Conservation (phyloP, 2,888 invertebrate genomes). For the Apantesis nais region DNA sequence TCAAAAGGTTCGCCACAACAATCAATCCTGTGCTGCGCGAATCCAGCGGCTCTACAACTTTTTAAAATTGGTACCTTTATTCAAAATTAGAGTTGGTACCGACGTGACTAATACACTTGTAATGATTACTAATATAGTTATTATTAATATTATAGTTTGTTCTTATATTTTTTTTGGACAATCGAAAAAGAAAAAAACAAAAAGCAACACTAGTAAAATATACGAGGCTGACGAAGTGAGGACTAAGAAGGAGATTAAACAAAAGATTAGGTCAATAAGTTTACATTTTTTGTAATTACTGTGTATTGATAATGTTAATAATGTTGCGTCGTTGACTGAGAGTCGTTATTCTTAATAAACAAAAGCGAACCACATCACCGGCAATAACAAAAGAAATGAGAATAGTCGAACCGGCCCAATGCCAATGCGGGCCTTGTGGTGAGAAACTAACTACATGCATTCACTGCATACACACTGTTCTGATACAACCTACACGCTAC, state of each 20-base stretch:
- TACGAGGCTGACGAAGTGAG: neutral
- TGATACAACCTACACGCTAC: neutral
- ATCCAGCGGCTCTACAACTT: too few relatives aligned
- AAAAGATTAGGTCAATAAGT: neutral
- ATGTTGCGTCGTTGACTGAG: neutral
- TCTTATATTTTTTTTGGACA: neutral
- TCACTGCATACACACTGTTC: neutral
- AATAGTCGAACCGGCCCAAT: conserved; percentile 52
- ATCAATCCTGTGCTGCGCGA: too few relatives aligned
- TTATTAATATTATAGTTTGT: neutral
- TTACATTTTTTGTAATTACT: neutral
- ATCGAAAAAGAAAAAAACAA: neutral
- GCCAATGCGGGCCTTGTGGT: conserved; percentile 64
- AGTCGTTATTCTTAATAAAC: conserved; percentile 33
- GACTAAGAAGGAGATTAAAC: neutral
- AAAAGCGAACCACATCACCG: conserved; percentile 46
- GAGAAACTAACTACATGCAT: conserved; percentile 38
- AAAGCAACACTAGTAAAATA: neutral
- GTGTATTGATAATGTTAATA: neutral
- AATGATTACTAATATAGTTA: neutral
- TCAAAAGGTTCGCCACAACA: too few relatives aligned
- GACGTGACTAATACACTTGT: neutral
- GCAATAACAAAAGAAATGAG: conserved; percentile 59
- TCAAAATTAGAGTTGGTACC: too few relatives aligned
- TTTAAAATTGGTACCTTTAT: too few relatives aligned